Evolutionary conservation across 2,113 vertebrate genomes (phyloP).

Genomic region (Synchiropus splendidus): DNA sequence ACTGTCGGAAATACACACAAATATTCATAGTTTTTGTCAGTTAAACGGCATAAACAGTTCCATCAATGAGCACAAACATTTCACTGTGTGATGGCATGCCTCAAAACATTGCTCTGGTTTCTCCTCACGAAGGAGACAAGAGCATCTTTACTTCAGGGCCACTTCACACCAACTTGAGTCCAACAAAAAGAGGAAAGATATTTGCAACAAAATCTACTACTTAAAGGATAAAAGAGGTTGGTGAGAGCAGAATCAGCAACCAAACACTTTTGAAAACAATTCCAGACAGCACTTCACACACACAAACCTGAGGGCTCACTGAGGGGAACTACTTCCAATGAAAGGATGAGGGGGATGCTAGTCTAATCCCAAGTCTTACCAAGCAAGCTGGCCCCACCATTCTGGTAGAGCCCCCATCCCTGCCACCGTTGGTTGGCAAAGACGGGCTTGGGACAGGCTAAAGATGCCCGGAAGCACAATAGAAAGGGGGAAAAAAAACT

Average conservation of each 20-base stretch:
- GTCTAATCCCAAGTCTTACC: constrained; percentile 46
- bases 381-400: constrained; percentile 62
- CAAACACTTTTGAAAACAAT: constrained; percentile 15
- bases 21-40: constrained; percentile 13
- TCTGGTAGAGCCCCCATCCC: constrained; percentile 56
- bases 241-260: constrained; percentile 19
- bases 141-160: constrained; percentile 11
- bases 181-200: constrained; percentile 9
- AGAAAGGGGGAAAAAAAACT: constrained; percentile 22
- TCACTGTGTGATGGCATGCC: constrained; percentile 14
- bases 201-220: constrained; percentile 18
- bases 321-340: no score
- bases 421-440: constrained; percentile 56
- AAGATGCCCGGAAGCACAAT: constrained; percentile 21
- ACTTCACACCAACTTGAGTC: constrained; percentile 16
- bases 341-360: constrained; percentile 7
- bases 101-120: constrained; percentile 13
- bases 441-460: constrained; percentile 64
- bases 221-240: constrained; percentile 5
- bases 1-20: constrained; percentile 66
- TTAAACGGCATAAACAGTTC: constrained; percentile 3
- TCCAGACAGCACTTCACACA: constrained; percentile 14
- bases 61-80: constrained; percentile 18
- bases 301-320: constrained; percentile 11
- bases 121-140: constrained; percentile 19